Evolutionary conservation across 2,888 invertebrate species (phyloP).

Genomic region (Nysson spinosus): DNA sequence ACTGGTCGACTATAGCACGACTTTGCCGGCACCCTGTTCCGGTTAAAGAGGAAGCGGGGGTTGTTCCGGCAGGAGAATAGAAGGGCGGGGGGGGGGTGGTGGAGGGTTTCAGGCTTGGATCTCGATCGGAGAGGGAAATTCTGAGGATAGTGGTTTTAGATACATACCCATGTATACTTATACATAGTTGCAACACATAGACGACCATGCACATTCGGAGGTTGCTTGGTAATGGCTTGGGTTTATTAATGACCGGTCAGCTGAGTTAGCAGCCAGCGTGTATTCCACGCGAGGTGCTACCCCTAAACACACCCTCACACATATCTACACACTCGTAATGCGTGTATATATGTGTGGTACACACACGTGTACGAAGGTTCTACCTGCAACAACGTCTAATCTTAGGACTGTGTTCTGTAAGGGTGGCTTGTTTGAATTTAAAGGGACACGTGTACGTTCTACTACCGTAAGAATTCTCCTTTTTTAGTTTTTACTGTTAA

Average conservation of each 20-base stretch:
- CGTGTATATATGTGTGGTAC: neutral
- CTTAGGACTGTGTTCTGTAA: too few relatives aligned
- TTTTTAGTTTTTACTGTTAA: too few relatives aligned
- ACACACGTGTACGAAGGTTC: conserved; percentile 11
- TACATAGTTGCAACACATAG: conserved; percentile 46
- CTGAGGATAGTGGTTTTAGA: conserved; percentile 73
- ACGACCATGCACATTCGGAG: conserved; percentile 61
- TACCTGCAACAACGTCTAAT: neutral
- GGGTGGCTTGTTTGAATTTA: too few relatives aligned
- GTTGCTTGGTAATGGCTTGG: conserved; percentile 74
- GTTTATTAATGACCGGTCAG: conserved; percentile 77
- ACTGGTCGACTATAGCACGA: conserved; percentile 61
- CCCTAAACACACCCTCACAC: conserved; percentile 37
- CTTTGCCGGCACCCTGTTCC: conserved; percentile 57
- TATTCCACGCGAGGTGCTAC: conserved; percentile 65
- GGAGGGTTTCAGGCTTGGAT: conserved; percentile 41
- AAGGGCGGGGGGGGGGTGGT: conserved; percentile 19
- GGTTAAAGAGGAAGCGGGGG: conserved; percentile 54
- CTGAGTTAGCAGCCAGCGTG: conserved; percentile 67
- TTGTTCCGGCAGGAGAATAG: conserved; percentile 27
- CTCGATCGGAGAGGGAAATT: conserved; percentile 68
- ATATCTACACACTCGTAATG: neutral
- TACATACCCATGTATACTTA: conserved; percentile 44
- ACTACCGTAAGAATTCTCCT: too few relatives aligned
- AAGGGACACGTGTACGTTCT: too few relatives aligned